phyloP scores from a whole-genome alignment of 37 sponge, comb jelly and placozoan genomes.

The Tethya wilhelma region DNA sequence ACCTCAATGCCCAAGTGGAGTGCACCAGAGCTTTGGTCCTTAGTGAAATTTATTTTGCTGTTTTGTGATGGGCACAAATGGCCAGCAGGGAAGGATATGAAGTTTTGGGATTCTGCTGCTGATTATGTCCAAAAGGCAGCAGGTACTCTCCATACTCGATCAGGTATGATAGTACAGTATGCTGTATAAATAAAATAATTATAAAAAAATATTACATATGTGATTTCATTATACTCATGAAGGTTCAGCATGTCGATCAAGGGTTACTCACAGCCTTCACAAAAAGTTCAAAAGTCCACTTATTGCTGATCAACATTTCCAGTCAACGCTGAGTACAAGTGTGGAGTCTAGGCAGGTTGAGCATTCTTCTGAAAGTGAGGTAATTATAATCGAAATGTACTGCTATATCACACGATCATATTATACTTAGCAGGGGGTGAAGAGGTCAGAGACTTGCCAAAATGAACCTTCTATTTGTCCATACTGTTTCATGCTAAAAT shows the following conservation, averaged over 20 bases:
- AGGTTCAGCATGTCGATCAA: conserved; percentile 21
- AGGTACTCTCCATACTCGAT: background rate
- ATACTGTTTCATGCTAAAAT: too few relatives aligned
- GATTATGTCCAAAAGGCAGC: background rate
- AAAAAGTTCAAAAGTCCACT: conserved; percentile 6
- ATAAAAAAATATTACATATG: too few relatives aligned
- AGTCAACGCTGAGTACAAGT: too few relatives aligned
- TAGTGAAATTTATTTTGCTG: background rate
- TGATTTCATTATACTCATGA: background rate
- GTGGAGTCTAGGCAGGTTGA: background rate
- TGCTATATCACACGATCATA: too few relatives aligned
- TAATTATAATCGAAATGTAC: too few relatives aligned
- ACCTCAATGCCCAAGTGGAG: background rate
- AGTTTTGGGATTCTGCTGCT: conserved; percentile 4
- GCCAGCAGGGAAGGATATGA: background rate
- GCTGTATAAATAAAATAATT: too few relatives aligned
- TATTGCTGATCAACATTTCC: conserved; percentile 3
- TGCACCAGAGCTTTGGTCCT: background rate
- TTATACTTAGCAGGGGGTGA: too few relatives aligned
- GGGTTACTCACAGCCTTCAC: background rate
- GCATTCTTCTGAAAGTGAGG: too few relatives aligned
- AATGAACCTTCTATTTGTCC: too few relatives aligned
- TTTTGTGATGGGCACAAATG: background rate
- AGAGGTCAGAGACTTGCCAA: too few relatives aligned
- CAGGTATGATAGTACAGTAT: too few relatives aligned